Evolutionary conservation across 2,888 invertebrate genomes (phyloP), one percentile per base, ranked within the genome.

Genomic region (Bibio marci): DNA sequence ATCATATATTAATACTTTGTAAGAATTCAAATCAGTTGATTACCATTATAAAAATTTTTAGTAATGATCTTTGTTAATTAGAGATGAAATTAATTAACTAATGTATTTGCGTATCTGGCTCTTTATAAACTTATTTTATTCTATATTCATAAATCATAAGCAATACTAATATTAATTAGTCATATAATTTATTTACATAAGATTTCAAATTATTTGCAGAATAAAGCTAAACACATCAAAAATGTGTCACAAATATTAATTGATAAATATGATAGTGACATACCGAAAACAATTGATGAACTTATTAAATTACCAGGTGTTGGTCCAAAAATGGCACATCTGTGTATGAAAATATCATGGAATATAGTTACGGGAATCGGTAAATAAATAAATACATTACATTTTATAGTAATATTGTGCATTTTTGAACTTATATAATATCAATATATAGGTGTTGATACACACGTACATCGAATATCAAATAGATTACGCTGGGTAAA

Each of bases 251-350:
- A 73, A 50, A 82, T 87, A 22, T 60, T 97, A 5, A 70, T 78
- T 44, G 75, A 82, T 3, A 66, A 82, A 43, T 94, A 86, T 54
- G 65, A 75, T 40, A 67, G 78, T 37, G 97, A 97, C 52, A 92
- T 98, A 54, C 98, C 97, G 1, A 69, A 75, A 37, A 80, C 79
- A 4, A 70, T 83, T 0, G 73, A 82, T 46, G 81, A 76, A 39
- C 66, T 98, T 1, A 82, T 90, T 52, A 74, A 78, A 45, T 65
- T 98, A n/a, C 85, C 88, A 4, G 95, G 95, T 0, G 90, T 95
- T 17, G 95, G 97, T 0, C 92, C 92, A 0, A 98, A 95, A 67
- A 98, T 98, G 94, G 94, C 91, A 1, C 87, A 95, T 59, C 73
- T 98, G 45, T 90, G 90, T 47, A 92, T 97, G 94, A 75, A 80